Conservation (phyloP, 2,797 vertebrate genomes). For the Acomys russatus region DNA sequence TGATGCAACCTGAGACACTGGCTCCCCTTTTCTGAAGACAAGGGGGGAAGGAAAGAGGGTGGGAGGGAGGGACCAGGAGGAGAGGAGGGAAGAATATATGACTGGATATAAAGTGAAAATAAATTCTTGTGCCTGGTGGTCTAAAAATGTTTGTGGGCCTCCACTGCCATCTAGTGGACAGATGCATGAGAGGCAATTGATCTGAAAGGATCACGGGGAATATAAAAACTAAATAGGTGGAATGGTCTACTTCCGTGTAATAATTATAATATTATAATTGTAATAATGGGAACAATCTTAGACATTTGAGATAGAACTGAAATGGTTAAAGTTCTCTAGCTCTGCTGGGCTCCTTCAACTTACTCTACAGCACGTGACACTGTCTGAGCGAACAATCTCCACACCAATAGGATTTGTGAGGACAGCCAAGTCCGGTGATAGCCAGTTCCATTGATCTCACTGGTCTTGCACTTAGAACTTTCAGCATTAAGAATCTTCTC, state of each 20-base stretch:
- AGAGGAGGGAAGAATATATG: too few relatives aligned
- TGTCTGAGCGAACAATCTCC: fast-evolving
- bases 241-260: not conserved
- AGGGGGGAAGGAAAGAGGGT: too few relatives aligned
- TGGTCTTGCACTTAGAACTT: not conserved
- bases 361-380: not conserved
- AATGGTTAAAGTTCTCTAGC: slow-evolving; percentile 9
- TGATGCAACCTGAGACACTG: too few relatives aligned
- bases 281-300: not conserved
- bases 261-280: not conserved
- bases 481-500: not conserved
- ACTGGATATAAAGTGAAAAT: not conserved
- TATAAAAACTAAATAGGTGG: not conserved
- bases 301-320: not conserved
- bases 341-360: not conserved
- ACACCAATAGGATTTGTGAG: not conserved
- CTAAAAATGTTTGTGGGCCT: not conserved
- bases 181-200: not conserved
- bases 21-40: too few relatives aligned
- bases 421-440: not conserved
- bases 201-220: not conserved
- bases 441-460: not conserved
- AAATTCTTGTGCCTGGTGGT: fast-evolving
- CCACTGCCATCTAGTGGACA: slow-evolving; percentile 63
- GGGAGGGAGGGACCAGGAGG: too few relatives aligned